These are phyloP conservation scores for Ophion ventricosus DNA, from an alignment of 2,888 invertebrate genomes.

Conservation along the genomic window DNA sequence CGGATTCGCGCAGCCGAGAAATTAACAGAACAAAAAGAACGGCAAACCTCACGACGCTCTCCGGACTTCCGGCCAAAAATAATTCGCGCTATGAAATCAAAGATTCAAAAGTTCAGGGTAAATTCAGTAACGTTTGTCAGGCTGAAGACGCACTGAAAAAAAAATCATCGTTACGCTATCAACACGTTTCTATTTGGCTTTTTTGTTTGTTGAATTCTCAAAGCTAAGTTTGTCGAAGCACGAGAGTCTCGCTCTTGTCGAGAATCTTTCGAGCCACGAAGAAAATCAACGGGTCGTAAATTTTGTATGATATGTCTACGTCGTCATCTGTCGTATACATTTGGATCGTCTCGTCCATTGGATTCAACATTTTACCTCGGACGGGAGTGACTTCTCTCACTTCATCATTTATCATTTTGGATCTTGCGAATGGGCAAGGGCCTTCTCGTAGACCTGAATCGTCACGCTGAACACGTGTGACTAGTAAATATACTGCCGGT, in stretches of 20 bases:
- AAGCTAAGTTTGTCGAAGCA: background rate
- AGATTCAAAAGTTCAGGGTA: background rate
- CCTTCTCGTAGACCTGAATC: background rate
- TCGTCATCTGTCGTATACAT: background rate
- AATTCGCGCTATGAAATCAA: background rate
- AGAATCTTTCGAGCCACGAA: background rate
- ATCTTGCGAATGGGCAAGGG: background rate
- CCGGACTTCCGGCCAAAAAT: background rate
- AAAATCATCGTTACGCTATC: background rate
- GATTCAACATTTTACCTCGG: background rate
- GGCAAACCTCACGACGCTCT: background rate
- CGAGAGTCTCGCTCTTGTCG: background rate
- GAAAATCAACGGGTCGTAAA: background rate
- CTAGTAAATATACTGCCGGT: background rate
- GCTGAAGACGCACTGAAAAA: background rate
- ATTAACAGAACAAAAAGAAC: background rate
- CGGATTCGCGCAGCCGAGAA: background rate
- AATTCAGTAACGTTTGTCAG: background rate
- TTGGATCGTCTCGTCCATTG: background rate
- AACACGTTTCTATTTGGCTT: background rate
- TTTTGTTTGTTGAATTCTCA: background rate
- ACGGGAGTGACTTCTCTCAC: conserved; percentile 26
- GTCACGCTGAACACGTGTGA: conserved; percentile 13
- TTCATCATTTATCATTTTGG: conserved; percentile 17
- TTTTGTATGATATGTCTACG: background rate